Percentiles rank a stretch among this genome's conserved stretches.
Conservation (phyloP, 2,113 vertebrate genomes). For the Osmerus eperlanus region DNA sequence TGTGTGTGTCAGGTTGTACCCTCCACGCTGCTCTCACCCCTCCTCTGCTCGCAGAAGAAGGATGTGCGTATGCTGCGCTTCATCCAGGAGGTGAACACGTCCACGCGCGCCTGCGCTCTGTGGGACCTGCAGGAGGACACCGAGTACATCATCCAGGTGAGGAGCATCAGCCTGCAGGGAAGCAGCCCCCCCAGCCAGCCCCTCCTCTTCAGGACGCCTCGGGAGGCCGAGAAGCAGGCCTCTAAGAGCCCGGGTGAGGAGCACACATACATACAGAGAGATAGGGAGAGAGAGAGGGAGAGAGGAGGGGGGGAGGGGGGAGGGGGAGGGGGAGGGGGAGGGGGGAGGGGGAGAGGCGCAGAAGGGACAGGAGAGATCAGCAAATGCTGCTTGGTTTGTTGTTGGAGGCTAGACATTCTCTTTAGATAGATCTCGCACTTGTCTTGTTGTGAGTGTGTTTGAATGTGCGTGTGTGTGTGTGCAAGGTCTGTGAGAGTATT, state of each 20-base stretch:
- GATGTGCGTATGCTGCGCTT: slow-evolving; percentile 92
- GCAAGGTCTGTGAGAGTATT: slow-evolving; percentile 35
- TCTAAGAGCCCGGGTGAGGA: slow-evolving; percentile 89
- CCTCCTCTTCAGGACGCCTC: slow-evolving; percentile 87
- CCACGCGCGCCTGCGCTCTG: slow-evolving; percentile 90
- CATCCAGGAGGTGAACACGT: slow-evolving; percentile 98
- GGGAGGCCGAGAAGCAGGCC: slow-evolving; percentile 90
- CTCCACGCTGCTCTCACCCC: not conserved
- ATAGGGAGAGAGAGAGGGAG: not conserved
- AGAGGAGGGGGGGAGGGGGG: too few relatives aligned
- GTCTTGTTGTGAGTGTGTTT: not conserved
- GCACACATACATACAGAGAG: not conserved
- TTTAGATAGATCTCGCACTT: too few relatives aligned
- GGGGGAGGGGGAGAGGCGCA: too few relatives aligned
- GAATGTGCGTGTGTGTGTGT: not conserved
- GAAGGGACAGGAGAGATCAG: too few relatives aligned
- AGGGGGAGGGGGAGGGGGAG: too few relatives aligned
- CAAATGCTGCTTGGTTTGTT: too few relatives aligned
- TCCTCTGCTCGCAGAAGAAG: slow-evolving; percentile 81
- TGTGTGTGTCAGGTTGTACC: not conserved
- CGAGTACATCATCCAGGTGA: slow-evolving; percentile 93
- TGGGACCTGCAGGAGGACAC: slow-evolving; percentile 97
- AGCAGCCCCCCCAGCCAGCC: slow-evolving; percentile 91
- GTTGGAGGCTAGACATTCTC: too few relatives aligned
- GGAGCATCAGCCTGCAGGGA: slow-evolving; percentile 91